phyloP scores from a whole-genome alignment of 2,113 vertebrate species.

The Saimiri boliviensis region DNA sequence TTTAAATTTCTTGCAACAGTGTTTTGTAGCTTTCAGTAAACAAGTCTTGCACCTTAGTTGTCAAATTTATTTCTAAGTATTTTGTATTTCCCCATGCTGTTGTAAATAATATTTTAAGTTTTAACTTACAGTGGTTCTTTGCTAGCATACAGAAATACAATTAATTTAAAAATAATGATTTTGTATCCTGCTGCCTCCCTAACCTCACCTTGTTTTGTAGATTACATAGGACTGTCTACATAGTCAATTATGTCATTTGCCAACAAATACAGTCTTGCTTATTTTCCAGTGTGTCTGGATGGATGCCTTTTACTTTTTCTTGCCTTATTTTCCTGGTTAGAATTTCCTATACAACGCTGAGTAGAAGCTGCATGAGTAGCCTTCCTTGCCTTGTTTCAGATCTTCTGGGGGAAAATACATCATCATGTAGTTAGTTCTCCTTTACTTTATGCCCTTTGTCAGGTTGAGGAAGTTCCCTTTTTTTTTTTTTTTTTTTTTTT shows the following conservation, averaged over 20 bases:
- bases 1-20: not conserved
- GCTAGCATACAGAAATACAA: not conserved
- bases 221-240: not conserved
- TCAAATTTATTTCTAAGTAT: not conserved
- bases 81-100: not conserved
- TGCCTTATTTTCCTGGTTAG: not conserved
- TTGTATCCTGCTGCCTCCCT: not conserved
- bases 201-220: not conserved
- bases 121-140: not conserved
- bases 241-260: not conserved
- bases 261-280: not conserved
- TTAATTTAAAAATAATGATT: not conserved
- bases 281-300: not conserved
- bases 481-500: too few relatives aligned
- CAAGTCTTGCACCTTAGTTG: not conserved
- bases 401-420: not conserved
- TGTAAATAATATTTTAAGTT: not conserved
- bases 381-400: not conserved
- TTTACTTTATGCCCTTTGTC: not conserved
- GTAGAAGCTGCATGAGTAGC: not conserved
- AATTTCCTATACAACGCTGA: not conserved
- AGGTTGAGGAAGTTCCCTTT: not conserved
- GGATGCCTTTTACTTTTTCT: not conserved
- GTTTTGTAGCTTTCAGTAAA: not conserved
- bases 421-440: not conserved